Conservation (phyloP, 2,113 vertebrate genomes). For the Elgaria multicarinata region DNA sequence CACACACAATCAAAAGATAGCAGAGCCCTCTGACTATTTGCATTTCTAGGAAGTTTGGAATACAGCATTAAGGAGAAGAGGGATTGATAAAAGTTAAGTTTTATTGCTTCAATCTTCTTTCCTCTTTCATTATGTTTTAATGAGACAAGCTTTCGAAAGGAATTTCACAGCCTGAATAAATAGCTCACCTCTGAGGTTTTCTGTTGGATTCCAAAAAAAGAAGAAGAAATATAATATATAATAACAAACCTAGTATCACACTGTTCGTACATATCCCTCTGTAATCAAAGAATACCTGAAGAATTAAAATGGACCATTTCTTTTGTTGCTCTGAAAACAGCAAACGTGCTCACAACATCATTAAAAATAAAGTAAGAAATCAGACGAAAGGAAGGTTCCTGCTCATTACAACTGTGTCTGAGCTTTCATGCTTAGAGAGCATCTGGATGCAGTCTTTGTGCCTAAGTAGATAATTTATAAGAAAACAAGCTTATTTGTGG, state of each 20-base stretch:
- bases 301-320: constrained; percentile 56
- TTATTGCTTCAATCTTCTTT: constrained; percentile 19
- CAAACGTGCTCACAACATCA: constrained; percentile 32
- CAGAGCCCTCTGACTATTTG: background rate
- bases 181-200: constrained; percentile 51
- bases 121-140: constrained; percentile 15
- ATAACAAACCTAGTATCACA: constrained; percentile 43
- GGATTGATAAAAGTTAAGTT: background rate
- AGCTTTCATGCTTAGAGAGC: constrained; percentile 54
- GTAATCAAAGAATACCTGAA: constrained; percentile 46
- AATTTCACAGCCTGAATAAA: constrained; percentile 57
- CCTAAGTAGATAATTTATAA: constrained; percentile 44
- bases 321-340: constrained; percentile 60
- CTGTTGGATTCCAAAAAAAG: constrained; percentile 43
- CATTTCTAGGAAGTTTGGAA: constrained; percentile 8
- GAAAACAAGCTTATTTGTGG: constrained; percentile 44
- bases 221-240: constrained; percentile 41
- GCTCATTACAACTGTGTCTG: constrained; percentile 49
- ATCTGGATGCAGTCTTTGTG: constrained; percentile 30
- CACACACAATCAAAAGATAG: background rate
- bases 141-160: constrained; percentile 60
- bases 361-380: constrained; percentile 60
- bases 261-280: constrained; percentile 50
- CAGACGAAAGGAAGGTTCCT: constrained; percentile 14
- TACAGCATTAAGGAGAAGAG: background rate